Conservation (phyloP, 2,113 vertebrate genomes). For the Echinops telfairi region DNA sequence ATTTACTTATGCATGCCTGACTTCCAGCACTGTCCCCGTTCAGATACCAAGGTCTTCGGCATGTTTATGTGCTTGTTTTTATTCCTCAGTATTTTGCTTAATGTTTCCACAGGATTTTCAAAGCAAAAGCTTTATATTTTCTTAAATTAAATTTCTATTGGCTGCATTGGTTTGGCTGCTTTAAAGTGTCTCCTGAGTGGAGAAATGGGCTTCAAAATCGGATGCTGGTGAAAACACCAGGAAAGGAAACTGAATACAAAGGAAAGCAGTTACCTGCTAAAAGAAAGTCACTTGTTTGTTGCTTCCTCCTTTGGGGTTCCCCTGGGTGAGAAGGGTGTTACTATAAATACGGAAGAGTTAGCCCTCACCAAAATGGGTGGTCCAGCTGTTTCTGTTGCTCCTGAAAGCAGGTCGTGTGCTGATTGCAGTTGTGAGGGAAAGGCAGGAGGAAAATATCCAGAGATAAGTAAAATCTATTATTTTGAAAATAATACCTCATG, state of each 20-base stretch:
- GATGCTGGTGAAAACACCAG: constrained; percentile 69
- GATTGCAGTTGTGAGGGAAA: constrained; percentile 67
- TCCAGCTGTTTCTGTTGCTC: constrained; percentile 72
- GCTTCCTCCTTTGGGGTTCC: constrained; percentile 65
- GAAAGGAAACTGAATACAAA: constrained; percentile 79
- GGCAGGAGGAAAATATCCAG: constrained; percentile 57
- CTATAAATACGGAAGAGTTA: constrained; percentile 75
- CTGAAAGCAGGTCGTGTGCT: constrained; percentile 55
- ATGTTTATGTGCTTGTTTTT: constrained; percentile 78
- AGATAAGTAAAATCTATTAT: constrained; percentile 74
- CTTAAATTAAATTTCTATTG: constrained; percentile 84
- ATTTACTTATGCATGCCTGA: constrained; percentile 81
- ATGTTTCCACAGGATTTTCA: constrained; percentile 75
- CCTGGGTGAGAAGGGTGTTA: constrained; percentile 70
- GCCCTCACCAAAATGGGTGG: constrained; percentile 66
- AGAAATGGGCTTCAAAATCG: constrained; percentile 79
- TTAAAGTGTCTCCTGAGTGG: constrained; percentile 81
- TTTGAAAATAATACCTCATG: constrained; percentile 74
- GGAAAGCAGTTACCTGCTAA: constrained; percentile 77
- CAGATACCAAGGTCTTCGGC: constrained; percentile 80
- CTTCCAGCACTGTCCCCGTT: constrained; percentile 75
- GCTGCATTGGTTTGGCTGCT: constrained; percentile 82
- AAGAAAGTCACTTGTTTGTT: constrained; percentile 63
- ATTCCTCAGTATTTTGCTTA: constrained; percentile 77
- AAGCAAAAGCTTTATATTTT: constrained; percentile 75